Percentiles rank a stretch among this genome's conserved stretches.
phyloP scores from a whole-genome alignment of 30 jellyfish, hydroid and myxozoan genomes.

The Aurelia sp. region DNA sequence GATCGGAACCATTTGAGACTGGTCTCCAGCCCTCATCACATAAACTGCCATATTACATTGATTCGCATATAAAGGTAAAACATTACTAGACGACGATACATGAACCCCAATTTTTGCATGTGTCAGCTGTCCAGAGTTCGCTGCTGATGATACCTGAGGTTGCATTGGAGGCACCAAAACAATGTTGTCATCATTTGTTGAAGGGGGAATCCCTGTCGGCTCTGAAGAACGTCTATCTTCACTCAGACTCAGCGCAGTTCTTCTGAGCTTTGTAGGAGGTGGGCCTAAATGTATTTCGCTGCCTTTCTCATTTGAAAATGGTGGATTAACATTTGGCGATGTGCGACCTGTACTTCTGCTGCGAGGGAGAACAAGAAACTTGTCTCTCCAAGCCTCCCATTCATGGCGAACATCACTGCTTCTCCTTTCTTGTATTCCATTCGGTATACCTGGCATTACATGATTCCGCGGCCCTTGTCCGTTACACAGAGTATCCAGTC shows the following conservation, averaged over 20 bases:
- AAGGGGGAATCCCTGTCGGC: background rate
- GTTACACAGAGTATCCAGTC: background rate
- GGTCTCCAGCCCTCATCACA: constrained; percentile 45
- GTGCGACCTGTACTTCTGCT: background rate
- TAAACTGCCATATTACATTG: constrained; percentile 57
- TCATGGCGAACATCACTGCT: background rate
- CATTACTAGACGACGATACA: background rate
- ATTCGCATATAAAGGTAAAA: constrained; percentile 12
- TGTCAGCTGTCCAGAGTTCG: too few species aligned
- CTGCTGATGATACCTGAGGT: background rate
- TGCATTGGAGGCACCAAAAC: background rate
- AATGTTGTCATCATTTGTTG: background rate
- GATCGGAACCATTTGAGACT: constrained; percentile 24
- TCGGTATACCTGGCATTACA: background rate
- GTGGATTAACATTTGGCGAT: background rate
- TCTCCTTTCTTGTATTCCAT: background rate
- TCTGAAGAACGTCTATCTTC: background rate
- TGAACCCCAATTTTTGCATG: background rate
- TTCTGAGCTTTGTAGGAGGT: background rate
- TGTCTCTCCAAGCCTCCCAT: background rate
- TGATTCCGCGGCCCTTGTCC: constrained; percentile 26
- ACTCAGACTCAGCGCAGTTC: background rate
- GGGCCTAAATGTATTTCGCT: background rate
- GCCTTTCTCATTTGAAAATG: background rate
- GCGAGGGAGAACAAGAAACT: too few species aligned